Base-by-base conservation (phyloP, 2,113 vertebrate species). In the Piaya cayana region DNA sequence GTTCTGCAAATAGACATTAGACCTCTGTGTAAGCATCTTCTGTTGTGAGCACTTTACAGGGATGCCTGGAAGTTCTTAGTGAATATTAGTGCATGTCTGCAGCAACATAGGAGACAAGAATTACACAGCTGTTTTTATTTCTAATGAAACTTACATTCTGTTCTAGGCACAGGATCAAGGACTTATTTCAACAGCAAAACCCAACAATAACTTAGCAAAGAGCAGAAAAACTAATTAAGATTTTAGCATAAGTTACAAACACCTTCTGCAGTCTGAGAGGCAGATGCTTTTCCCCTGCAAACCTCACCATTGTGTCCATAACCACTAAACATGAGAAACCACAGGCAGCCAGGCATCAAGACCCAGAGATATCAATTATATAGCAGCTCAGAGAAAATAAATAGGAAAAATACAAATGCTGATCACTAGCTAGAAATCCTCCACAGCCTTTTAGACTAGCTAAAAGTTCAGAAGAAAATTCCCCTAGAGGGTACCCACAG, bases 321-420 rank as follows among this genome's bases (percentile, higher is more conserved):
- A 89, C 45, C 9, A 37, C 3, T 25, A 1, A 63, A 67, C 10
- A 27, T 1, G 3, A 34, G 11, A 92, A 92, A 15, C 32, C 47
- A 58, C 62, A 86, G 9, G n/a, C 53, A 80, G 25, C 18, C 32
- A 71, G 5, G 36, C 37, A 39, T 17, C 25, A 60, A 65, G 4
- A 19, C 42, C 52, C 11, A 69, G 58, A 90, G 32, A 65, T 23
- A 26, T 4, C 25, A 16, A 62, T 72, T 76, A 39, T 39, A 53
- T 2, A 71, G 32, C 0, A 82, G 3, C 37, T 25, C 37, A 71
- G 2, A 50, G 5, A 79, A 27, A 81, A 49, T 1, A n/a, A 1
- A 65, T 3, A 43, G 3, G 1, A 39, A 68, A 77, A 81, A 58
- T 0, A 63, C 2, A 36, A 78, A 34, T 9, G 2, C 26, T 52